Evolutionary conservation across 2,888 invertebrate species (phyloP).

Genomic region (Tetrapedia diversipes): DNA sequence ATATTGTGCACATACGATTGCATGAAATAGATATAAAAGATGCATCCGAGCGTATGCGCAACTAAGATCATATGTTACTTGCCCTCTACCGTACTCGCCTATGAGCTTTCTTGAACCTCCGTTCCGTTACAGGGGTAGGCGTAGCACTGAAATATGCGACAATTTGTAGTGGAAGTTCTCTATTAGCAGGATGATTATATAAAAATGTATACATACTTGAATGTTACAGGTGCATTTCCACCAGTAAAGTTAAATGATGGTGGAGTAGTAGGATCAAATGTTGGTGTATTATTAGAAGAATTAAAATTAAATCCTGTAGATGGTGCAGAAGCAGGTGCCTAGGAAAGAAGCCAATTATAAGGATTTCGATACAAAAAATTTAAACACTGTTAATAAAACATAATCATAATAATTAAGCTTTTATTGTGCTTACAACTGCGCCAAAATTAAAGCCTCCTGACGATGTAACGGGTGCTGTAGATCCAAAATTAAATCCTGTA

Average conservation of each 20-base stretch:
- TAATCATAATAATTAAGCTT: neutral
- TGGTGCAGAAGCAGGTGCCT: slow-evolving; percentile 70
- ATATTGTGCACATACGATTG: slow-evolving; percentile 54
- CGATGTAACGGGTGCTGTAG: slow-evolving; percentile 69
- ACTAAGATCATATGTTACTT: slow-evolving; percentile 48
- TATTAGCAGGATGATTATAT: neutral
- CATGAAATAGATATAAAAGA: slow-evolving; percentile 49
- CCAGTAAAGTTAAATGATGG: slow-evolving; percentile 84
- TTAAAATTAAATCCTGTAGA: slow-evolving; percentile 79
- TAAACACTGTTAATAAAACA: neutral
- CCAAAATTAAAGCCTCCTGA: slow-evolving; percentile 75
- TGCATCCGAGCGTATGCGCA: slow-evolving; percentile 57
- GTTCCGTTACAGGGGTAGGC: slow-evolving; percentile 70
- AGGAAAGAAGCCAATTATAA: slow-evolving; percentile 21
- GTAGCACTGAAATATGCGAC: slow-evolving; percentile 63
- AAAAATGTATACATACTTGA: slow-evolving; percentile 81
- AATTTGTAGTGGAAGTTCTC: neutral
- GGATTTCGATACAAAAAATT: neutral
- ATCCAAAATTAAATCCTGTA: slow-evolving; percentile 76
- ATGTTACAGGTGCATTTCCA: slow-evolving; percentile 80
- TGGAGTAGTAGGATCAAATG: slow-evolving; percentile 82
- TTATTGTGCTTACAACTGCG: slow-evolving; percentile 53
- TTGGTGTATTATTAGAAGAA: slow-evolving; percentile 66
- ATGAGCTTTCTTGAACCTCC: slow-evolving; percentile 83
- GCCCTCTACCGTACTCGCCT: slow-evolving; percentile 78